These are phyloP conservation scores for Bos taurus DNA, from an alignment of 2,113 vertebrate genomes.

Conservation along the genomic window ARS-UCD2.0 NC_037329.1:61175501-61176000, in stretches of 20 bases:
- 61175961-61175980: not conserved
- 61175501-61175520: not conserved
- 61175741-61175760: not conserved
- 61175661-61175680: not conserved
- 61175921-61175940: constrained; percentile 35
- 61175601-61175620: constrained; percentile 22
- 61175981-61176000: not conserved
- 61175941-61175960: not conserved
- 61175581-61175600: not conserved
- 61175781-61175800: not conserved
- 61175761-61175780: not conserved
- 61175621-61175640: not conserved
- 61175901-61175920: not conserved
- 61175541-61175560: not conserved
- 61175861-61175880: not conserved
- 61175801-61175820: not conserved
- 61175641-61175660: not conserved
- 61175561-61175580: not conserved
- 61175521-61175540: not conserved
- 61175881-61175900: not conserved
- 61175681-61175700: not conserved
- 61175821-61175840: not conserved
- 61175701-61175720: not conserved
- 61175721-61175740: not conserved
- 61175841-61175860: not conserved